These are phyloP conservation scores for Eristalinus sepulchralis DNA, from an alignment of 2,888 invertebrate genomes.

Conservation along the genomic window DNA sequence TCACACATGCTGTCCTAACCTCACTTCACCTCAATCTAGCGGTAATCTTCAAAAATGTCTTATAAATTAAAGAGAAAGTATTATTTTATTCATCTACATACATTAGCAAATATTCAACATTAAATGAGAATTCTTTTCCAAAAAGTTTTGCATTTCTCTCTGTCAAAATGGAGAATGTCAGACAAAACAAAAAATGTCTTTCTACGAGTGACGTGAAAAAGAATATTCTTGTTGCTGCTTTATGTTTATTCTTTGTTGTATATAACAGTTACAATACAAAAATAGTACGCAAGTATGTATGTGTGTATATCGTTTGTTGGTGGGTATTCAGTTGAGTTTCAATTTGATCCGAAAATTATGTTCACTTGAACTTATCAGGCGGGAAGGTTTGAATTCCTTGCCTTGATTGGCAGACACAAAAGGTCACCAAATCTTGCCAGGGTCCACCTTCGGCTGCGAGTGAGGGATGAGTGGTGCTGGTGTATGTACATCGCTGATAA, in stretches of 20 bases:
- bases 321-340: conserved; percentile 64
- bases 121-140: background rate
- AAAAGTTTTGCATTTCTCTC: background rate
- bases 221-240: conserved; percentile 28
- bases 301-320: conserved; percentile 48
- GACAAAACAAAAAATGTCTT: conserved; percentile 55
- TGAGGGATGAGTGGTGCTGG: conserved; percentile 30
- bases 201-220: conserved; percentile 33
- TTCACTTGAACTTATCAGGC: conserved; percentile 42
- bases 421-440: background rate
- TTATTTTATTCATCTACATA: background rate
- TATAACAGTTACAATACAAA: conserved; percentile 67
- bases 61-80: background rate
- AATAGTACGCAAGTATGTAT: conserved; percentile 61
- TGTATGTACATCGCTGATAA: conserved; percentile 9
- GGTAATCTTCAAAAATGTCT: background rate
- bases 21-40: background rate
- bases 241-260: conserved; percentile 41
- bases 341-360: conserved; percentile 59
- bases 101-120: background rate
- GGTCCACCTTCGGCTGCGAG: conserved; percentile 46
- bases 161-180: conserved; percentile 31
- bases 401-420: too few species aligned
- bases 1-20: background rate
- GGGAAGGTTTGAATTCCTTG: background rate